Base-by-base conservation (phyloP, 2,888 invertebrate genomes). In the Alloplasta piceator region DNA sequence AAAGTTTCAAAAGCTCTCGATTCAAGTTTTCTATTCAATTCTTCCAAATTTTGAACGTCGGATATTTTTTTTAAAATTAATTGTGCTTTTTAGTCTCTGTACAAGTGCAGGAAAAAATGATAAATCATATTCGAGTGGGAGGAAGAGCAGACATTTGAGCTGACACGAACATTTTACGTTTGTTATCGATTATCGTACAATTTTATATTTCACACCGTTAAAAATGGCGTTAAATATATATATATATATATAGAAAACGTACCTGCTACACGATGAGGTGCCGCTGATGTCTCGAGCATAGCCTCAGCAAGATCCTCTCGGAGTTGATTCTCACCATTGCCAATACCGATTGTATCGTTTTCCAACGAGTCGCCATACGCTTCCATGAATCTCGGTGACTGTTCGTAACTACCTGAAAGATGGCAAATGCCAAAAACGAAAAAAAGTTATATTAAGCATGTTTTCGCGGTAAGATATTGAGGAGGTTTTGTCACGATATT, bases 241-340 rank as follows among this genome's bases (percentile, higher is more conserved):
- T n/a, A 73, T n/a, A n/a, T n/a, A n/a, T n/a, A n/a, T n/a, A n/a
- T n/a, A 26, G 3, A 26, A 52, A 46, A 89, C 89, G 85, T 91
- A 93, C 93, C 93, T 90, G 92, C 90, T 43, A 92, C 92, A 85
- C 92, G 89, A 83, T 92, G 90, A 9, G 92, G 90, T 43, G 93
- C 92, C 9, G 93, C 93, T 6, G 96, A 95, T 16, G 96, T 95
- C 90, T 98, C 98, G 86, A 97, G 94, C 98, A 98, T 98, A 71
- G 98, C 98, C 90, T 98, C 98, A 0, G 98, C 98, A 71, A 98
- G 94, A 92, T 98, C 98, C 91, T 98, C 98, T 85, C 96, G 94
- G 12, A 98, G 93, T 88, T 97, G 96, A 76, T 96, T 95, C 88
- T 98, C 98, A 61, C 96, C 96, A 1, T 94, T 92, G 7, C 93